Conservation (phyloP, 2,797 vertebrate species). For the Schizopygopsis pylzovi region DNA sequence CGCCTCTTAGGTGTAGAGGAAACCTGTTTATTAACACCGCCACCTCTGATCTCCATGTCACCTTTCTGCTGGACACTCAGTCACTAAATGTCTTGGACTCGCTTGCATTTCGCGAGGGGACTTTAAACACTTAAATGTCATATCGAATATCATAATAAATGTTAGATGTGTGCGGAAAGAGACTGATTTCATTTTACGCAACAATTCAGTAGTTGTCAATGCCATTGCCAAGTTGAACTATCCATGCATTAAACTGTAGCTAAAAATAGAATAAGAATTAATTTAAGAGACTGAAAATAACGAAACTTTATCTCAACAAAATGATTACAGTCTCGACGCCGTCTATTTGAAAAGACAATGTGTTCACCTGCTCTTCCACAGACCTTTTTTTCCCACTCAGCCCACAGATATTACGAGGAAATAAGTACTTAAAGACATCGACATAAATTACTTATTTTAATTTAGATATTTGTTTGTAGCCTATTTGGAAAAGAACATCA, state of each 20-base stretch:
- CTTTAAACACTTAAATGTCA: background rate
- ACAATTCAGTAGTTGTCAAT: background rate
- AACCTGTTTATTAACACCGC: conserved; percentile 90
- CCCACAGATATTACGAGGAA: background rate
- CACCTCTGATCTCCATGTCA: conserved; percentile 85
- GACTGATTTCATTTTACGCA: background rate
- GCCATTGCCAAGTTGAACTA: background rate
- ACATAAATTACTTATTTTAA: background rate
- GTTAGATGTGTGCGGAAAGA: background rate
- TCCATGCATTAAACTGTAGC: background rate
- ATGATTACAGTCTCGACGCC: background rate
- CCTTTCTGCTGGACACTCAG: conserved; percentile 38
- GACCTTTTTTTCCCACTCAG: conserved; percentile 2
- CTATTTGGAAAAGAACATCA: background rate
- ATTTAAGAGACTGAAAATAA: background rate
- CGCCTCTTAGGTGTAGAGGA: conserved; percentile 85
- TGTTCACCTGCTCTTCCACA: conserved; percentile 28
- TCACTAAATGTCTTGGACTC: conserved; percentile 25
- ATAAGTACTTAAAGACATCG: background rate
- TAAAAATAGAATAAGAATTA: background rate
- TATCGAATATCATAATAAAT: background rate
- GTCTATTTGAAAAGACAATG: conserved; percentile 19
- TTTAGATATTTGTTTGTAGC: background rate
- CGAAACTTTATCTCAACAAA: background rate
- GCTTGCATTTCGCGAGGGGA: background rate